phyloP scores from a whole-genome alignment of 1,140 invertebrate genomes.

The Bombus affinis region DNA sequence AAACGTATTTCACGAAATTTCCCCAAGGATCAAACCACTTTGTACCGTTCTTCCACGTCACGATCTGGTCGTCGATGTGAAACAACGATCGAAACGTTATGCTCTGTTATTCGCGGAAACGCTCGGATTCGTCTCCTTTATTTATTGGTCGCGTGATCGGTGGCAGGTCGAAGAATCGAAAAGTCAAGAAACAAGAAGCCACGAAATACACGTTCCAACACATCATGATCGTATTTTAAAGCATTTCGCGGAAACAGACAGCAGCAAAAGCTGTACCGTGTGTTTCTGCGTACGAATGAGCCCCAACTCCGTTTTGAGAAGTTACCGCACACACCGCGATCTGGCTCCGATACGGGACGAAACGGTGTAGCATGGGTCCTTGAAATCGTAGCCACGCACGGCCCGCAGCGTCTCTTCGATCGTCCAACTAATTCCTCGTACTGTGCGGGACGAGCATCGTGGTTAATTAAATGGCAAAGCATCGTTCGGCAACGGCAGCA shows the following conservation, averaged over 20 bases:
- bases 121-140: not conserved
- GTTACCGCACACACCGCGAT: not conserved
- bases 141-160: not conserved
- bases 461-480: conserved; percentile 21
- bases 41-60: not conserved
- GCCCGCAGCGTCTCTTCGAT: not conserved
- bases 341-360: not conserved
- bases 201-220: not conserved
- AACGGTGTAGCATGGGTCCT: not conserved
- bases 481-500: not conserved
- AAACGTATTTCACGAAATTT: conserved; percentile 36
- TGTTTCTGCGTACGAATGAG: conserved; percentile 6
- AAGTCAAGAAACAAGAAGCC: not conserved
- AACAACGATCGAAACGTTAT: not conserved
- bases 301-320: not conserved
- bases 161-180: not conserved
- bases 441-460: not conserved
- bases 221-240: conserved; percentile 33
- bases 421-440: not conserved
- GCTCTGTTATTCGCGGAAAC: not conserved
- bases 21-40: not conserved
- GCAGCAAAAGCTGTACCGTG: not conserved
- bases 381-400: conserved; percentile 9
- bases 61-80: not conserved
- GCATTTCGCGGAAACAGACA: conserved; percentile 12